Conservation (phyloP, 2,888 invertebrate genomes). For the Notodonta dromedarius region DNA sequence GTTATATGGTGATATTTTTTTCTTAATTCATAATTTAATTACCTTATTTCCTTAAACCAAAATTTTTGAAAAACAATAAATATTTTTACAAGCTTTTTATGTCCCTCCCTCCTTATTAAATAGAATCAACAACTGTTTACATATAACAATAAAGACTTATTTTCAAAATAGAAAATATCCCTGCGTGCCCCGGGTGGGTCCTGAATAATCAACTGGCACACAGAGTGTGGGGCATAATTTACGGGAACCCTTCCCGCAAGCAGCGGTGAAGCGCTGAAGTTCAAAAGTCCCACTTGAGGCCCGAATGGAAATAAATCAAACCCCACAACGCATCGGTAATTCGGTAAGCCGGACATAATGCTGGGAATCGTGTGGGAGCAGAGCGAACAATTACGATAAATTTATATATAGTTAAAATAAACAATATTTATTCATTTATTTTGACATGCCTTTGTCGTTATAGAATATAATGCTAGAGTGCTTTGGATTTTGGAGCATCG, state of each 20-base stretch:
- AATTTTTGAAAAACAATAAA: too few relatives aligned
- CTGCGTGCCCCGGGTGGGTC: constrained; percentile 18
- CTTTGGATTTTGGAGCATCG: too few relatives aligned
- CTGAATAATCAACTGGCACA: constrained; percentile 43
- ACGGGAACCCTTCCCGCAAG: constrained; percentile 43
- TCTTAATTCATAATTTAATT: too few relatives aligned
- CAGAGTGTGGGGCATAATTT: constrained; percentile 52
- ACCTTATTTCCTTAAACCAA: too few relatives aligned
- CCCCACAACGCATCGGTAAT: constrained; percentile 56
- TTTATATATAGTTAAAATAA: not conserved
- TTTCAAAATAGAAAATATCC: constrained; percentile 13
- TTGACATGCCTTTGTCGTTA: too few relatives aligned
- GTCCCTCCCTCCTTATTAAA: too few relatives aligned
- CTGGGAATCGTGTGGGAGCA: constrained; percentile 25
- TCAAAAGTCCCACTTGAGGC: constrained; percentile 62
- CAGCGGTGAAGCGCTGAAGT: constrained; percentile 52
- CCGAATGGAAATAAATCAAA: constrained; percentile 65
- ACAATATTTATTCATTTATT: not conserved
- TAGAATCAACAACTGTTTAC: too few relatives aligned
- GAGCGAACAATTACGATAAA: constrained; percentile 2
- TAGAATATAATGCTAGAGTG: too few relatives aligned
- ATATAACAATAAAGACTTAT: not conserved
- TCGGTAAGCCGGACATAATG: constrained; percentile 39
- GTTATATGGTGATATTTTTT: too few relatives aligned
- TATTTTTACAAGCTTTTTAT: too few relatives aligned